Percentiles rank a stretch among this genome's conserved stretches.
Conservation (phyloP, 2,113 vertebrate genomes). For the Daphoenositta chrysoptera region DNA sequence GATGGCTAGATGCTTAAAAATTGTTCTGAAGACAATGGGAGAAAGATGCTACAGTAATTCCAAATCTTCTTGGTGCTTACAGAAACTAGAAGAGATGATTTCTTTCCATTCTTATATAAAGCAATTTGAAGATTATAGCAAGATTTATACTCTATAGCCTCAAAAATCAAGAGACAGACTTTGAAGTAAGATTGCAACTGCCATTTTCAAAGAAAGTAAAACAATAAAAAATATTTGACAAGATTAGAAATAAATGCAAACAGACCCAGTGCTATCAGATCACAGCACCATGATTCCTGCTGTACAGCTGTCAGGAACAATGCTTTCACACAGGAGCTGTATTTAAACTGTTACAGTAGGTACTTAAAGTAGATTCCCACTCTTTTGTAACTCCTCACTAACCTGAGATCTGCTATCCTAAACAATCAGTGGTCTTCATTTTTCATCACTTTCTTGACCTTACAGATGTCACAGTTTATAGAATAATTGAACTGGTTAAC, state of each 20-base stretch:
- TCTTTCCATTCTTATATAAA: not conserved
- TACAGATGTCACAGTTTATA: not conserved
- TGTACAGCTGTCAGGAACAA: not conserved
- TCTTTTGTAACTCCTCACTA: not conserved
- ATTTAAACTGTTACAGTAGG: not conserved
- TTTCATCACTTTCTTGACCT: not conserved
- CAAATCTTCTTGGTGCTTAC: not conserved
- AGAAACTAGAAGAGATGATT: not conserved
- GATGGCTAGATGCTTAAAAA: not conserved
- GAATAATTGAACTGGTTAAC: not conserved
- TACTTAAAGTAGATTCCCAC: not conserved
- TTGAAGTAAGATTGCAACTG: not conserved
- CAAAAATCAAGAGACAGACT: not conserved
- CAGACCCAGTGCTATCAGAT: not conserved
- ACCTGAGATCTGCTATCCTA: not conserved
- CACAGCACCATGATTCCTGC: not conserved
- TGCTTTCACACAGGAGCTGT: not conserved
- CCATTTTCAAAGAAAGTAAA: not conserved
- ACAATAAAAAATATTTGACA: not conserved
- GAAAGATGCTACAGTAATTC: not conserved
- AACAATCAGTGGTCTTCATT: not conserved
- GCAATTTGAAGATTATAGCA: not conserved
- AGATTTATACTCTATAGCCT: not conserved
- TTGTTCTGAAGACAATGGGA: not conserved
- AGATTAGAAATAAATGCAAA: not conserved